Evolutionary conservation across 2,888 invertebrate genomes (phyloP).

Genomic region (Stenoptilia bipunctidactyla): DNA sequence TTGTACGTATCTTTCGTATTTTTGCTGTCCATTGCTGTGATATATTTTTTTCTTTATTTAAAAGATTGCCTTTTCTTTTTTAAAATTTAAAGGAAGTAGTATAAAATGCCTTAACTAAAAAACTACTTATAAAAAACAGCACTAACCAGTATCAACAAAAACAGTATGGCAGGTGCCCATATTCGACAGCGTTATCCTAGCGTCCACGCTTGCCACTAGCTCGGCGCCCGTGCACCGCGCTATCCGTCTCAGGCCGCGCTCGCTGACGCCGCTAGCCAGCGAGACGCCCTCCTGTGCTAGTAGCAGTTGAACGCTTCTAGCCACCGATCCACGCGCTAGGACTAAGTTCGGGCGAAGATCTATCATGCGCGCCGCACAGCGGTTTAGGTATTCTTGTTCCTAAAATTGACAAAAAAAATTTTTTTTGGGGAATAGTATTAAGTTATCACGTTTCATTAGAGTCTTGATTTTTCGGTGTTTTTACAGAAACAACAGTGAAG

Average conservation of each 20-base stretch:
- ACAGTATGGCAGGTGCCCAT: constrained; percentile 83
- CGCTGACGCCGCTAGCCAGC: constrained; percentile 87
- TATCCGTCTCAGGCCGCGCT: constrained; percentile 55
- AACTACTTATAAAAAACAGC: too few species aligned
- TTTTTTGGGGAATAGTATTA: too few species aligned
- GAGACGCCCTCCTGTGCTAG: constrained; percentile 81
- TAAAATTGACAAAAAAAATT: constrained; percentile 29
- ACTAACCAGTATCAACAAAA: too few species aligned
- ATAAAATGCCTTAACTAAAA: too few species aligned
- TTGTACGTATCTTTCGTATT: too few species aligned
- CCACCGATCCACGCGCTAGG: constrained; percentile 90
- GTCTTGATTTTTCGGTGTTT: too few species aligned
- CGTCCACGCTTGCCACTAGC: constrained; percentile 88
- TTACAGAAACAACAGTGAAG: too few species aligned
- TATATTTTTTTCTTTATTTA: too few species aligned
- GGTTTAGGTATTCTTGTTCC: constrained; percentile 88
- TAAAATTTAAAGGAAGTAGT: too few species aligned
- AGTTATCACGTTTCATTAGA: too few species aligned
- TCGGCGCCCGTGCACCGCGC: constrained; percentile 89
- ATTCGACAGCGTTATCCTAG: constrained; percentile 83
- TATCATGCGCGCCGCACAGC: constrained; percentile 87
- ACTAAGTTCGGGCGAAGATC: constrained; percentile 89
- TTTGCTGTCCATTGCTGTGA: too few species aligned
- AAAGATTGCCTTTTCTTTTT: too few species aligned
- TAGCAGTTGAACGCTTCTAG: constrained; percentile 88